phyloP scores from a whole-genome alignment of 1,140 invertebrate genomes.

The Colletes latitarsis region DNA sequence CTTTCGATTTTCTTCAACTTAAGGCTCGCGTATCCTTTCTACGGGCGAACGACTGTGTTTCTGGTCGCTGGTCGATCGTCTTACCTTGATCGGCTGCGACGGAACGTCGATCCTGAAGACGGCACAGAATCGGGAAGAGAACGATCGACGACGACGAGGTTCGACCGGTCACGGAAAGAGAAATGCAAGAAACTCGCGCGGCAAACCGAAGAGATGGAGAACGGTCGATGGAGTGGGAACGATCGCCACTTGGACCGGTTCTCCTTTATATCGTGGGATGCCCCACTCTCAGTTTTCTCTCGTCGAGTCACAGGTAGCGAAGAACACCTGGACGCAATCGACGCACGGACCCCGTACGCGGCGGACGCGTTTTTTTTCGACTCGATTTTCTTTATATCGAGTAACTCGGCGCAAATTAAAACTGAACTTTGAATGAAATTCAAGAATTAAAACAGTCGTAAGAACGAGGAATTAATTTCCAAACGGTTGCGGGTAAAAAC shows the following conservation, averaged over 20 bases:
- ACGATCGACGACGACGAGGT: slow-evolving; percentile 35
- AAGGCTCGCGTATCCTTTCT: too few species aligned
- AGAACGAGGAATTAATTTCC: too few species aligned
- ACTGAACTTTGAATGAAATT: too few species aligned
- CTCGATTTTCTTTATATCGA: too few species aligned
- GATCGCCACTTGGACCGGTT: slow-evolving; percentile 72
- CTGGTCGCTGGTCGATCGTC: not conserved
- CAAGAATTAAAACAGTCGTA: too few species aligned
- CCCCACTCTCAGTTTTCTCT: slow-evolving; percentile 64
- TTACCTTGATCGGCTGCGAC: slow-evolving; percentile 43
- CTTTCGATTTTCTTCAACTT: not conserved
- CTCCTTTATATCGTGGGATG: slow-evolving; percentile 68
- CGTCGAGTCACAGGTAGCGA: slow-evolving; percentile 1
- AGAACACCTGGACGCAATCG: slow-evolving; percentile 17
- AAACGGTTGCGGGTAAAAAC: too few species aligned
- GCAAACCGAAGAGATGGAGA: slow-evolving; percentile 60
- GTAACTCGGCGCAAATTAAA: too few species aligned
- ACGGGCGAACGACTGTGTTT: not conserved
- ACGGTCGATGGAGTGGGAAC: slow-evolving; percentile 67
- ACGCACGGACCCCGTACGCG: not conserved
- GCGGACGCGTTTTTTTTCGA: not conserved
- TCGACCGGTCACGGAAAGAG: slow-evolving; percentile 44
- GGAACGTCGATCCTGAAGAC: not conserved
- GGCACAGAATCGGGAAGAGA: slow-evolving; percentile 15
- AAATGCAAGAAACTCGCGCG: slow-evolving; percentile 49